These are phyloP conservation scores for Tetragnatha versicolor DNA, from an alignment of 1,140 invertebrate species.

Conservation along the genomic window DNA sequence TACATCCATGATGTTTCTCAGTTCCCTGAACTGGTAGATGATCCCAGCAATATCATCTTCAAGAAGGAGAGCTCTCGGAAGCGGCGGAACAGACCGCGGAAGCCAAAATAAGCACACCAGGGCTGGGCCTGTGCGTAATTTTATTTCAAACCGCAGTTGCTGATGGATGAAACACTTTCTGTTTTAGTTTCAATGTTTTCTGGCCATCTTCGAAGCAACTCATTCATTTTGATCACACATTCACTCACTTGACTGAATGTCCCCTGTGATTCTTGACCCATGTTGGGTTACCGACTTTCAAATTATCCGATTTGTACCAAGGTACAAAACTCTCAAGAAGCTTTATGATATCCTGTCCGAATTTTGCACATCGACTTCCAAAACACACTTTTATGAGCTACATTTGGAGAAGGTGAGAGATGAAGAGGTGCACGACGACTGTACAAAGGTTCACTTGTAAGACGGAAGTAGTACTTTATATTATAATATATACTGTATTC, in stretches of 20 bases:
- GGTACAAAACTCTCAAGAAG: slow-evolving; percentile 52
- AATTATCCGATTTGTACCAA: slow-evolving; percentile 36
- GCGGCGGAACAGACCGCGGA: slow-evolving; percentile 52
- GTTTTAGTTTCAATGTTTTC: slow-evolving; percentile 21
- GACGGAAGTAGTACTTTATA: neutral
- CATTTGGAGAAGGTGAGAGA: slow-evolving; percentile 50
- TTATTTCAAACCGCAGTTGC: slow-evolving; percentile 41
- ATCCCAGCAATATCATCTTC: slow-evolving; percentile 92
- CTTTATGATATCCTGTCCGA: slow-evolving; percentile 55
- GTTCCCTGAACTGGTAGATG: slow-evolving; percentile 92
- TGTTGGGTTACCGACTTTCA: slow-evolving; percentile 52
- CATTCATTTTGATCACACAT: slow-evolving; percentile 42
- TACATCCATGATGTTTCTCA: slow-evolving; percentile 87
- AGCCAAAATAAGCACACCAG: slow-evolving; percentile 53
- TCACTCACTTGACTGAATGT: slow-evolving; percentile 49
- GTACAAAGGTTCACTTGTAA: slow-evolving; percentile 18
- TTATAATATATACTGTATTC: slow-evolving; percentile 5
- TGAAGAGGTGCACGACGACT: slow-evolving; percentile 12
- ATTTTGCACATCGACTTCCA: slow-evolving; percentile 55
- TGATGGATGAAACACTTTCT: slow-evolving; percentile 28
- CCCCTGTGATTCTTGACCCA: slow-evolving; percentile 53
- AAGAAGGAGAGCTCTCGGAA: slow-evolving; percentile 65
- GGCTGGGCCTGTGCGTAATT: neutral
- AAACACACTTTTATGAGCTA: slow-evolving; percentile 54
- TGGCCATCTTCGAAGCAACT: slow-evolving; percentile 32